Conservation (phyloP, 2,888 invertebrate species). For the Eueremaeus valkanovi region DNA sequence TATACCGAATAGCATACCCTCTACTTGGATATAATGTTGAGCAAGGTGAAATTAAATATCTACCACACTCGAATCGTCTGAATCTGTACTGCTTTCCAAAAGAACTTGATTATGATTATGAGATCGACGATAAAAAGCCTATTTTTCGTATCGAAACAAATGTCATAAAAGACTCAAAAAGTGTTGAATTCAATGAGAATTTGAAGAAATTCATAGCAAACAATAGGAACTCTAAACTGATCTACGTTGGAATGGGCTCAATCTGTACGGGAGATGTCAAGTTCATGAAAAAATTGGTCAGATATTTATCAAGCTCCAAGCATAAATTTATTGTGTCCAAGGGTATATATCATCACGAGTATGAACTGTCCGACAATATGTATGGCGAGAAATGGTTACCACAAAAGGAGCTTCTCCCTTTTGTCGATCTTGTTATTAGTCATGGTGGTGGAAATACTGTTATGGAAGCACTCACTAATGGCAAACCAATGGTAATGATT, state of each 20-base stretch:
- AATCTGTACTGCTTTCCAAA: background rate
- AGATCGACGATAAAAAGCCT: background rate
- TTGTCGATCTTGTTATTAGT: conserved; percentile 38
- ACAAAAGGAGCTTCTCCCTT: conserved; percentile 8
- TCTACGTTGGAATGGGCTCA: conserved; percentile 28
- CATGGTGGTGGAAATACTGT: conserved; percentile 34
- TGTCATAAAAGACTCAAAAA: background rate
- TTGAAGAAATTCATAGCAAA: background rate
- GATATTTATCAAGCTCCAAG: conserved; percentile 15
- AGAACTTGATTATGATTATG: background rate
- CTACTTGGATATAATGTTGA: too few relatives aligned
- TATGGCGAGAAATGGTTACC: conserved; percentile 37
- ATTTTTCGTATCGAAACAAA: background rate
- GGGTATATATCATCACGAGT: conserved; percentile 26
- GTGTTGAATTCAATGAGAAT: background rate
- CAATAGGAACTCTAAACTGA: too few relatives aligned
- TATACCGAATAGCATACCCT: too few relatives aligned
- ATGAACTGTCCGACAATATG: conserved; percentile 38
- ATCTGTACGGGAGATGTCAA: conserved; percentile 11
- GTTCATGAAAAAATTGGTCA: conserved; percentile 28
- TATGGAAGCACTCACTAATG: background rate
- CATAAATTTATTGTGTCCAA: conserved; percentile 34
- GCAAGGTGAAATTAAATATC: too few relatives aligned
- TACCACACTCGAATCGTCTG: too few relatives aligned
- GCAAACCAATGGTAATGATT: conserved; percentile 27